These are phyloP conservation scores for Antitype chi DNA, from an alignment of 2,888 invertebrate genomes.

Conservation along the genomic window DNA sequence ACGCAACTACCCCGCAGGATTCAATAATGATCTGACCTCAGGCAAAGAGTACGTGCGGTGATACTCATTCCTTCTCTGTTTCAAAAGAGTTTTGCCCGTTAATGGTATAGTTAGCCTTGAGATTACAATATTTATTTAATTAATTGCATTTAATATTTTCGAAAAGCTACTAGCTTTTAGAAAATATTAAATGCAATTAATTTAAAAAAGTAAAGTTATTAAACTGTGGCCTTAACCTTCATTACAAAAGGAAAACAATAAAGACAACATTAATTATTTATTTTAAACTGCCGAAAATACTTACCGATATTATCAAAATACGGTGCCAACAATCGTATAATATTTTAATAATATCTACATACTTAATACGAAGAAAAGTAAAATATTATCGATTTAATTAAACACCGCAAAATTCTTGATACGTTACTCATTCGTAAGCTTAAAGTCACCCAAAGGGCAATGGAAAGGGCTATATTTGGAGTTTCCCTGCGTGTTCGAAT, in stretches of 20 bases:
- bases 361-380: background rate
- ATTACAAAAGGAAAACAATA: slow-evolving; percentile 1
- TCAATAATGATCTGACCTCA: too few relatives aligned
- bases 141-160: background rate
- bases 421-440: too few relatives aligned
- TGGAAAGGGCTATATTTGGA: too few relatives aligned
- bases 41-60: background rate
- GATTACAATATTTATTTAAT: background rate
- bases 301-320: slow-evolving; percentile 5
- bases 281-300: background rate
- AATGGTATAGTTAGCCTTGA: background rate
- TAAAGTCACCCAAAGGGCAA: too few relatives aligned
- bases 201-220: background rate
- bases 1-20: too few relatives aligned
- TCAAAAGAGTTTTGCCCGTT: background rate
- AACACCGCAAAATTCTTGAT: slow-evolving; percentile 6
- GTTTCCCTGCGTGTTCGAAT: too few relatives aligned
- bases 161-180: too few relatives aligned
- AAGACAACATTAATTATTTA: background rate
- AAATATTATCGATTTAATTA: slow-evolving; percentile 21
- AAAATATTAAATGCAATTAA: background rate
- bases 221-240: background rate
- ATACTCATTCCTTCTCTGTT: background rate
- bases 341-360: background rate
- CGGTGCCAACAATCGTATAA: background rate